Evolutionary conservation across 2,113 vertebrate species (phyloP), one percentile per base, ranked within the genome.

Genomic region (Meleagris gallopavo): DNA sequence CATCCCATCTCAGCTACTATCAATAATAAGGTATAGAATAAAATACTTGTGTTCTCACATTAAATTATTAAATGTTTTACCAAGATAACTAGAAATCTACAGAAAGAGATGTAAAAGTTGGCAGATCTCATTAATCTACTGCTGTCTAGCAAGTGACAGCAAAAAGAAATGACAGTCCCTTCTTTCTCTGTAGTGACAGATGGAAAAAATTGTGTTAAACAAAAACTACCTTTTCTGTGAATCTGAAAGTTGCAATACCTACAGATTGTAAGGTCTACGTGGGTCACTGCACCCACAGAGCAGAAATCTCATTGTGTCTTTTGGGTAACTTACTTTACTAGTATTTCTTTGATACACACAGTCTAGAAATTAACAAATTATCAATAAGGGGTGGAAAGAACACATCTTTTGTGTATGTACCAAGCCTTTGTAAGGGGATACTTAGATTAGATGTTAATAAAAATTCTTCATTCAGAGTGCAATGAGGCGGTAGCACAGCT

Each of bases 21-120:
- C 5, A n/a, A 82, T 54, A 78, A 6, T 19, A 13, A 75, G 11
- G 11, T 34, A 29, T 34, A 10, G 25, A 71, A 74, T 58, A 88
- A 75, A 90, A 60, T 25, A 78, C 22, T 55, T 36, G 9, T 82
- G 75, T 72, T 29, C 14, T 81, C 65, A 64, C 34, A 50, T 11
- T 72, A 73, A 89, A 89, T 88, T 83, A 88, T 66, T 83, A 54
- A 86, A 62, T 20, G n/a, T 62, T 90, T 94, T 57, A 92, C 4
- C 7, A 80, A 83, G 50, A 55, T 72, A 84, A 64, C 43, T 29
- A 75, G 41, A 86, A 46, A 65, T 13, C 18, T 58, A 81, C 60
- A 69, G 18, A 25, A 61, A 84, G 66, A 80, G 45, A 6, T 16
- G 80, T 93, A 50, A 80, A 20, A 83, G 65, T 74, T 72, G 65